phyloP scores from a whole-genome alignment of 2,113 vertebrate genomes.

The Phyllostomus hastatus region DNA sequence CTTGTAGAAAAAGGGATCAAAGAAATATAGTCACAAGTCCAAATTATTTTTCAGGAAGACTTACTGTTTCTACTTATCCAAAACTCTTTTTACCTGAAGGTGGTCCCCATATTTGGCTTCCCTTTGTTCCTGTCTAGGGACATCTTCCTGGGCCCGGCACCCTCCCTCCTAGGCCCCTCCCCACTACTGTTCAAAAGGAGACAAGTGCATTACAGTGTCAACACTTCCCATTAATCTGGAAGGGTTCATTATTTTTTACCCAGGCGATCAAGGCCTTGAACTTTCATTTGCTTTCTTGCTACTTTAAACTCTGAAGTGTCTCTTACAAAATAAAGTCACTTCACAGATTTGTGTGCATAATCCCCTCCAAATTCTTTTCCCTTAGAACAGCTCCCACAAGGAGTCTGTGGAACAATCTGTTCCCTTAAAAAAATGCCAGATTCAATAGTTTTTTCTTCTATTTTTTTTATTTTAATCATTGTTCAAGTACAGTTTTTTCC shows the following conservation, averaged over 20 bases:
- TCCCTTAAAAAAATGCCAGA: not conserved
- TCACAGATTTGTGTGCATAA: not conserved
- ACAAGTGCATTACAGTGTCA: too few species aligned
- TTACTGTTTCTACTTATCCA: not conserved
- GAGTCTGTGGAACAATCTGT: too few species aligned
- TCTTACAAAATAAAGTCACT: not conserved
- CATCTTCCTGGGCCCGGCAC: not conserved
- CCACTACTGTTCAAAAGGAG: not conserved
- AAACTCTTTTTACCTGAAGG: not conserved
- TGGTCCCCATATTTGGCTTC: not conserved
- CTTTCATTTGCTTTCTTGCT: not conserved
- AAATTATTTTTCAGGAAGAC: not conserved
- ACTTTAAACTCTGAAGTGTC: not conserved
- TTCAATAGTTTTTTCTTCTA: not conserved
- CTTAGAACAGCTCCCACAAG: not conserved
- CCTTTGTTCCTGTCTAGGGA: not conserved
- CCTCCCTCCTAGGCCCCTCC: accelerated
- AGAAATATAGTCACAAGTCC: not conserved
- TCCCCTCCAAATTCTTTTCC: not conserved
- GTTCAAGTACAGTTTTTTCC: too few species aligned
- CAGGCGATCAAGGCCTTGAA: not conserved
- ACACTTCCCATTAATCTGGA: not conserved
- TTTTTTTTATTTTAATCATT: too few species aligned
- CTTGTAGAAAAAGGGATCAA: not conserved
- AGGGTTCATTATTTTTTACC: not conserved